Evolutionary conservation across 2,113 vertebrate species (phyloP).

Genomic region (Silurus glanis): DNA sequence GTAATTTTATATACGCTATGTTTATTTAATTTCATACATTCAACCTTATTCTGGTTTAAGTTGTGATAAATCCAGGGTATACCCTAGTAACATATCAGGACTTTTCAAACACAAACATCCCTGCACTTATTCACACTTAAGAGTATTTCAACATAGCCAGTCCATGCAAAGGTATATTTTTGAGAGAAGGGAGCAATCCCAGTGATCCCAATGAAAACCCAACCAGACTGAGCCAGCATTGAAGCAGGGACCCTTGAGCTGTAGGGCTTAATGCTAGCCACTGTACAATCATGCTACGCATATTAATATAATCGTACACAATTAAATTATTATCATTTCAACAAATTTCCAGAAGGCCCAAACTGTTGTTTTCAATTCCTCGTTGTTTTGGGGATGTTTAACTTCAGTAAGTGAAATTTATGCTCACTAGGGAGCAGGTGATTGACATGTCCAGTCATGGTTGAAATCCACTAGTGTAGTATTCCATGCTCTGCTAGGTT

Average conservation of each 20-base stretch:
- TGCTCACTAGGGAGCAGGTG: not conserved
- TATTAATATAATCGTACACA: not conserved
- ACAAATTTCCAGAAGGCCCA: not conserved
- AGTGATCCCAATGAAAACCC: not conserved
- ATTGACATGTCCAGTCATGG: conserved; percentile 14
- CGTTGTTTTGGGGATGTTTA: not conserved
- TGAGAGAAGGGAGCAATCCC: not conserved
- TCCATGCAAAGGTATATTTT: too few species aligned
- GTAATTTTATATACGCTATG: too few species aligned
- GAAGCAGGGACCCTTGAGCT: not conserved
- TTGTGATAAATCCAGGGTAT: too few species aligned
- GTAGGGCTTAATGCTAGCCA: not conserved
- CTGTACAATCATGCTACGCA: not conserved
- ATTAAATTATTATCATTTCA: not conserved
- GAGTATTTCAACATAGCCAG: too few species aligned
- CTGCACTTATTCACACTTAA: too few species aligned
- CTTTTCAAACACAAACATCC: too few species aligned
- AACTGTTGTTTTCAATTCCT: not conserved
- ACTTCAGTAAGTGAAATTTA: not conserved
- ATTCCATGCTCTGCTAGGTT: conserved; percentile 14
- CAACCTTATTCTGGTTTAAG: too few species aligned
- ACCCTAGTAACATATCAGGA: too few species aligned
- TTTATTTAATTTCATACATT: too few species aligned
- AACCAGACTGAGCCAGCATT: not conserved
- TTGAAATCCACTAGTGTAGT: conserved; percentile 7